Conservation (phyloP, 1,140 invertebrate genomes). For the Phymorhynchus buccinoides region DNA sequence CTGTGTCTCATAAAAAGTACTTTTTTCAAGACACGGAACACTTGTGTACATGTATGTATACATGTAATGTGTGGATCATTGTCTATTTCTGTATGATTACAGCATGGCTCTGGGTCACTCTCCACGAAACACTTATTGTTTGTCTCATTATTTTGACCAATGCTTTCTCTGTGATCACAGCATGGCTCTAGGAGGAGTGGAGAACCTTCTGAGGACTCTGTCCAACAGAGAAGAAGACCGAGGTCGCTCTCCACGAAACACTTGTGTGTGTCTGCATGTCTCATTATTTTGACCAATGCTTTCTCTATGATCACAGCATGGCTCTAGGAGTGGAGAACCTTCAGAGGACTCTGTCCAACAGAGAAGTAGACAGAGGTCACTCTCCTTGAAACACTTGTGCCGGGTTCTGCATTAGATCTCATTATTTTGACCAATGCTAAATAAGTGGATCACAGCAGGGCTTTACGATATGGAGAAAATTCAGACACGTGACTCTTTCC, state of each 20-base stretch:
- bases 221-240: too few species aligned
- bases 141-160: too few species aligned
- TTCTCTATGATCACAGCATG: background rate
- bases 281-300: too few species aligned
- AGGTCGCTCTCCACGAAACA: background rate
- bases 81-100: background rate
- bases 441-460: too few species aligned
- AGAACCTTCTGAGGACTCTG: background rate
- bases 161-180: background rate
- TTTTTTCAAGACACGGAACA: too few species aligned
- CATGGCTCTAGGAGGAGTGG: background rate
- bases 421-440: too few species aligned
- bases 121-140: background rate
- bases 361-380: slow-evolving; percentile 46
- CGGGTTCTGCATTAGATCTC: background rate
- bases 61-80: too few species aligned
- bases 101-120: background rate
- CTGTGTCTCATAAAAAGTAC: too few species aligned
- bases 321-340: slow-evolving; percentile 44
- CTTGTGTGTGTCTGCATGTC: too few species aligned
- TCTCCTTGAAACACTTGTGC: background rate
- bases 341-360: slow-evolving; percentile 48
- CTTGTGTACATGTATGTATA: too few species aligned
- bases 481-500: too few species aligned
- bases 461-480: too few species aligned